Evolutionary conservation across 2,113 vertebrate genomes (phyloP).

Genomic region (Sebastes fasciatus): DNA sequence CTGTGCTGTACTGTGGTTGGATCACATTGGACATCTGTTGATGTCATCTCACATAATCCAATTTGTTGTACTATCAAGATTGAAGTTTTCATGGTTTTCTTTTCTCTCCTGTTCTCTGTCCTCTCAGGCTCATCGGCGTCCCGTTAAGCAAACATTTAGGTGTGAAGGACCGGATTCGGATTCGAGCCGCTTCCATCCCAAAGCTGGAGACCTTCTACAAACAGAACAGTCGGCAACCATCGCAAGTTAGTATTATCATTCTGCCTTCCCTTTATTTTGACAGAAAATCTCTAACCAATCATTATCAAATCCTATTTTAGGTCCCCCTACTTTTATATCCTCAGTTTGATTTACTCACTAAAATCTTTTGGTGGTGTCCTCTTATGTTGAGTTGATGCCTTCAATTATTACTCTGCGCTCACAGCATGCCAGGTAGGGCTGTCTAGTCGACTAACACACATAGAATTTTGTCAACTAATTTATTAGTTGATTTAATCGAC

Average conservation of each 20-base stretch:
- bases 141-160: constrained; percentile 87
- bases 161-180: constrained; percentile 83
- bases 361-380: background rate
- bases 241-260: constrained; percentile 77
- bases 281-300: background rate
- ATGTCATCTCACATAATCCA: constrained; percentile 3
- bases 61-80: background rate
- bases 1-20: background rate
- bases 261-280: background rate
- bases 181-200: constrained; percentile 76
- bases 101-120: constrained; percentile 21
- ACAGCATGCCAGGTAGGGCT: no score
- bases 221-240: constrained; percentile 73
- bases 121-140: constrained; percentile 83
- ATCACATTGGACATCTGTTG: constrained; percentile 35
- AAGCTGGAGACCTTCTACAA: constrained; percentile 88
- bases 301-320: background rate
- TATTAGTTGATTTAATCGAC: no score
- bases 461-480: no score
- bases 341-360: background rate
- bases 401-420: background rate
- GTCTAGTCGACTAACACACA: no score
- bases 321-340: no score
- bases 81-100: background rate
- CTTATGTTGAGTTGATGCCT: background rate